Conservation (phyloP, 2,888 invertebrate genomes). For the Ypsolopha scabrella region DNA sequence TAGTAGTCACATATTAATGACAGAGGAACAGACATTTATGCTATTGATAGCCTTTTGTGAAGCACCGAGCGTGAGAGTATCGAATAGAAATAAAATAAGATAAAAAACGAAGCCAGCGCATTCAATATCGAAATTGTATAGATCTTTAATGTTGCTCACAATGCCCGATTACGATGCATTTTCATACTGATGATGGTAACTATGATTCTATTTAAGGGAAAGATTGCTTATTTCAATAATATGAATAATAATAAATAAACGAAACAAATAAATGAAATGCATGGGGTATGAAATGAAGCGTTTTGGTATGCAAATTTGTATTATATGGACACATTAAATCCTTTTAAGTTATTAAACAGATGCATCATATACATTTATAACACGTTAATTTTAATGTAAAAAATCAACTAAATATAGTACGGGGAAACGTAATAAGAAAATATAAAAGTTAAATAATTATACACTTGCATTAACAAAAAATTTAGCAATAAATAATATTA, state of each 20-base stretch:
- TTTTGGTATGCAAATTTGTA: no score
- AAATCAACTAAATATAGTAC: no score
- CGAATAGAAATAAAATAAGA: conserved; percentile 6
- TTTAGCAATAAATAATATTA: no score
- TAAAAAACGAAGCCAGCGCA: conserved; percentile 9
- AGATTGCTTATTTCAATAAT: conserved; percentile 3
- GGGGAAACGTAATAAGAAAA: no score
- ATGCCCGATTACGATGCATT: conserved; percentile 33
- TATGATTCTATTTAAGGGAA: conserved; percentile 16
- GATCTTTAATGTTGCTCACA: conserved; percentile 24
- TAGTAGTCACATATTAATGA: neutral
- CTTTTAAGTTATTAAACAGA: no score
- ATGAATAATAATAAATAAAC: neutral
- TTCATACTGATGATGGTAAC: conserved; percentile 18
- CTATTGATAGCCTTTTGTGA: conserved; percentile 13
- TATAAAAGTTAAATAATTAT: no score
- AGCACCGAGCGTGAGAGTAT: conserved; percentile 12
- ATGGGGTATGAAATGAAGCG: no score
- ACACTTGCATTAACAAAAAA: no score
- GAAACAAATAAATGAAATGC: no score
- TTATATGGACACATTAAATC: no score
- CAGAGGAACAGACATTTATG: neutral
- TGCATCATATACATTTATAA: no score
- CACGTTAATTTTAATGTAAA: no score
- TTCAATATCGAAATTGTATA: conserved; percentile 17